phyloP scores from a whole-genome alignment of 2,888 invertebrate genomes.

The Saturnia pavonia region DNA sequence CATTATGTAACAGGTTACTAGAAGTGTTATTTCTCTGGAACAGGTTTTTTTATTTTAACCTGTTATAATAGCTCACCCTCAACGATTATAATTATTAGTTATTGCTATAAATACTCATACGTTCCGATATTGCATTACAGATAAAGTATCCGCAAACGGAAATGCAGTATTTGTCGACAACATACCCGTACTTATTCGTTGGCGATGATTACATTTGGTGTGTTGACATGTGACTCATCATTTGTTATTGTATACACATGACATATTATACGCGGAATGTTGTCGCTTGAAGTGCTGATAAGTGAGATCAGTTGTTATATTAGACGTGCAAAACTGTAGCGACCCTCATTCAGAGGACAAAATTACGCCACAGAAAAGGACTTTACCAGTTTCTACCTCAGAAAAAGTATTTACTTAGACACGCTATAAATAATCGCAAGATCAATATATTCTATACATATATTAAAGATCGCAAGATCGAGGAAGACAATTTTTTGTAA shows the following conservation, averaged over 20 bases:
- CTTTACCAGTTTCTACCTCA: neutral
- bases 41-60: too few relatives aligned
- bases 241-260: slow-evolving; percentile 8
- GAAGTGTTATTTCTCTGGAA: too few relatives aligned
- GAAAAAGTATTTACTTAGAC: neutral
- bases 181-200: neutral
- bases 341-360: neutral
- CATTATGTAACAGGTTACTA: too few relatives aligned
- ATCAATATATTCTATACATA: too few relatives aligned
- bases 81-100: neutral
- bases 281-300: neutral
- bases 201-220: neutral
- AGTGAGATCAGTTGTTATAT: neutral
- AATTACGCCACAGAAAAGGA: neutral
- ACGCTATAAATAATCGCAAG: neutral
- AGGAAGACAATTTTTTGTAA: neutral
- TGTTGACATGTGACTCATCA: neutral
- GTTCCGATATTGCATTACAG: neutral
- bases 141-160: neutral
- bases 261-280: neutral
- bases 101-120: neutral
- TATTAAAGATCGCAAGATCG: neutral
- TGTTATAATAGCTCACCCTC: neutral
- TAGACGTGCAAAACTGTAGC: neutral
- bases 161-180: slow-evolving; percentile 10